A percentile compares a stretch with the other conserved stretches of the same genome.
Conservation (phyloP, 2,113 vertebrate species). For the Vicugna pacos region DNA sequence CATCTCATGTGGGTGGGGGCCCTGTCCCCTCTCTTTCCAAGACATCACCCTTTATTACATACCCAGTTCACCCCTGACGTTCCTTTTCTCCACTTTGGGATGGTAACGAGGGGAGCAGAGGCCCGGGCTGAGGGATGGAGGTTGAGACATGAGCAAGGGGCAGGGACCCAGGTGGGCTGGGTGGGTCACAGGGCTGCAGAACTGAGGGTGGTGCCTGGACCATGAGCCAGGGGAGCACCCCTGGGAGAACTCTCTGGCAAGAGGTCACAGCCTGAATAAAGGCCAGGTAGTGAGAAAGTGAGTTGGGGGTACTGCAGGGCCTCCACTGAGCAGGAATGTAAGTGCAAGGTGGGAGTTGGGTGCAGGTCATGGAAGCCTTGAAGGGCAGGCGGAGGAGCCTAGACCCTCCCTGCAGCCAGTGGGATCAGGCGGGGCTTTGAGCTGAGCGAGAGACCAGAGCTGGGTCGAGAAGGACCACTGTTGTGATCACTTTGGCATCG, state of each 20-base stretch:
- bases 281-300: neutral
- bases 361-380: neutral
- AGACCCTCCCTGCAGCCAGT: neutral
- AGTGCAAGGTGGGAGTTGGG: rapidly evolving
- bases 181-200: neutral
- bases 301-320: neutral
- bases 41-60: too few species aligned
- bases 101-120: too few species aligned
- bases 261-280: neutral
- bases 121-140: too few species aligned
- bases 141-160: rapidly evolving
- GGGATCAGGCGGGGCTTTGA: neutral
- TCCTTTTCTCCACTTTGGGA: too few species aligned
- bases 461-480: neutral
- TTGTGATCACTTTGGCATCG: neutral
- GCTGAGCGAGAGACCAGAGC: neutral
- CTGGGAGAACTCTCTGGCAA: too few species aligned
- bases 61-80: too few species aligned
- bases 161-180: neutral
- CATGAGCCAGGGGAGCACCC: rapidly evolving
- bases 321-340: neutral
- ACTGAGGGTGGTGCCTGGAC: neutral
- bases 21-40: too few species aligned
- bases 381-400: neutral
- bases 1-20: too few species aligned